Evolutionary conservation across 2,797 vertebrate species (phyloP).

Genomic region (Labeo calbasu): DNA sequence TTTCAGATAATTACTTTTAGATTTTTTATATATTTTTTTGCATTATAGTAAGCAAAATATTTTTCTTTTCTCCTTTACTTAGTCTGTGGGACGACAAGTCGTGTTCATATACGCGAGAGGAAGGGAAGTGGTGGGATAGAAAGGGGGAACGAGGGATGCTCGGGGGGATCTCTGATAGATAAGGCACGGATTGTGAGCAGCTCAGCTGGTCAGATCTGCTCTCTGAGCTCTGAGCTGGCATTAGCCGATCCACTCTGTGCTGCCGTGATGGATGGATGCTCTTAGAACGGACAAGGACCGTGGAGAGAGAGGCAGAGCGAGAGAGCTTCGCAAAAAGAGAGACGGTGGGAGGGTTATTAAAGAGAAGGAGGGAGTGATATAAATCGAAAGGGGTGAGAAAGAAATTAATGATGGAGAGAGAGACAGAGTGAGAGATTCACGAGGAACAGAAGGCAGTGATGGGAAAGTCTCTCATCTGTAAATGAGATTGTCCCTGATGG

Average conservation of each 20-base stretch:
- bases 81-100: constrained; percentile 5
- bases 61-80: not conserved
- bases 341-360: constrained; percentile 29
- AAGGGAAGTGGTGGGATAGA: not conserved
- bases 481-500: constrained; percentile 65
- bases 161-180: constrained; percentile 48
- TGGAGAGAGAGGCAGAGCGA: constrained; percentile 39
- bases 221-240: constrained; percentile 65
- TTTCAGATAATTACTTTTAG: not conserved
- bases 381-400: constrained; percentile 32
- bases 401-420: constrained; percentile 37
- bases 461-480: constrained; percentile 66
- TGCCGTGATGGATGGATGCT: constrained; percentile 69
- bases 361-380: constrained; percentile 16
- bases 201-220: constrained; percentile 63
- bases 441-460: constrained; percentile 46
- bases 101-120: constrained; percentile 4
- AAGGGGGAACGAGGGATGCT: constrained; percentile 23
- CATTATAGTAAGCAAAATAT: not conserved
- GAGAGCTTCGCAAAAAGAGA: constrained; percentile 12
- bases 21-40: not conserved
- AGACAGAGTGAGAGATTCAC: constrained; percentile 46
- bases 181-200: constrained; percentile 50
- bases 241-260: constrained; percentile 67
- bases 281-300: constrained; percentile 48